These are phyloP conservation scores for Scolanthus callimorphus DNA, from an alignment of 92 coral and sea anemone species.

Conservation along the genomic window DNA sequence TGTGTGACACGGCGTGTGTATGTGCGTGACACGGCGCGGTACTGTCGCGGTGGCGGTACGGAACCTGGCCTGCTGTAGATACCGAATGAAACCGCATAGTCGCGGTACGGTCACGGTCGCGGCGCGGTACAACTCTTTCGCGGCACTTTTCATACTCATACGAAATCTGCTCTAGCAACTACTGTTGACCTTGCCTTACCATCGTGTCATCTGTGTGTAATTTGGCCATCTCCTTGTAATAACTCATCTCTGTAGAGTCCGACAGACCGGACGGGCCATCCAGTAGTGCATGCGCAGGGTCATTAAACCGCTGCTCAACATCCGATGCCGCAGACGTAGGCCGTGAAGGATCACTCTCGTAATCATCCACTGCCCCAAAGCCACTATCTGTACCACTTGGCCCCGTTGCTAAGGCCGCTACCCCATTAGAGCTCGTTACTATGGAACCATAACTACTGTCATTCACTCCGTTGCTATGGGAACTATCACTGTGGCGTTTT, in stretches of 20 bases:
- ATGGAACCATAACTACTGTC: neutral
- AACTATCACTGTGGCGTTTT: conserved; percentile 22
- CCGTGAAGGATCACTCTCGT: conserved; percentile 59
- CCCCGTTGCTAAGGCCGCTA: neutral
- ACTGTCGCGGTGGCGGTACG: too few species aligned
- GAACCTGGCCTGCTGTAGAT: too few species aligned
- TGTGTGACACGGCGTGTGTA: too few species aligned
- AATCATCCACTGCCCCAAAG: conserved; percentile 60
- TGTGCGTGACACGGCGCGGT: too few species aligned
- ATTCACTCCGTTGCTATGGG: conserved; percentile 15
- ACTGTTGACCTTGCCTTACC: conserved; percentile 63
- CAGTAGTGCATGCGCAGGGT: neutral
- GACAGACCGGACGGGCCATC: conserved; percentile 65
- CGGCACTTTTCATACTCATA: too few species aligned
- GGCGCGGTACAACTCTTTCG: too few species aligned
- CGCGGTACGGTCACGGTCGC: too few species aligned
- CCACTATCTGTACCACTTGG: conserved; percentile 69
- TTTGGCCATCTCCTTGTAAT: conserved; percentile 73
- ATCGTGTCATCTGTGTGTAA: conserved; percentile 37
- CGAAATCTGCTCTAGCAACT: too few species aligned
- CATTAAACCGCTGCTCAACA: conserved; percentile 5
- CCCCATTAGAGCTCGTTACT: conserved; percentile 2
- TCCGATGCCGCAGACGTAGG: conserved; percentile 30
- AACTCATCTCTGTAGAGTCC: conserved; percentile 69
- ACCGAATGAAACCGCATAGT: too few species aligned